phyloP scores from a whole-genome alignment of 2,888 invertebrate species.

The Melieria crassipennis region DNA sequence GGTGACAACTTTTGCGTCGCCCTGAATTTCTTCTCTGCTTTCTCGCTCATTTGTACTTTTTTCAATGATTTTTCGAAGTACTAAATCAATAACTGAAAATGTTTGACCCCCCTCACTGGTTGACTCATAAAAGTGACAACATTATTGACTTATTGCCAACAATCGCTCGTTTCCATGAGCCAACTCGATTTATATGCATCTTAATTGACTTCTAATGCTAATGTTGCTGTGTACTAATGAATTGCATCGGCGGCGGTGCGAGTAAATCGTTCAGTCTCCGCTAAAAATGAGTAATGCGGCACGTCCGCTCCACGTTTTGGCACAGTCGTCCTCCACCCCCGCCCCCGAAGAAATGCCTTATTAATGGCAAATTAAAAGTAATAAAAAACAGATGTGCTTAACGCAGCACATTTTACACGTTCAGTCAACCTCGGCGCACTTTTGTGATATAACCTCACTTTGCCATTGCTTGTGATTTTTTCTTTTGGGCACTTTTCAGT shows the following conservation, averaged over 20 bases:
- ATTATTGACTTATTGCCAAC: conserved; percentile 58
- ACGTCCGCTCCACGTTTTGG: no score
- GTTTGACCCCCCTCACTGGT: neutral
- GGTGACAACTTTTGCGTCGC: no score
- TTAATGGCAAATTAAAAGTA: conserved; percentile 65
- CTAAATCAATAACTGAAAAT: neutral
- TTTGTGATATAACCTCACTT: neutral
- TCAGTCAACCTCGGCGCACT: neutral
- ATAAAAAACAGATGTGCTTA: conserved; percentile 65
- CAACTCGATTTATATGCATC: conserved; percentile 26
- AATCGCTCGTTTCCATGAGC: conserved; percentile 4
- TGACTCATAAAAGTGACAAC: conserved; percentile 58
- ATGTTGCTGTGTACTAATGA: no score
- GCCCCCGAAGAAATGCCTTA: conserved; percentile 50
- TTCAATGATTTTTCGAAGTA: no score
- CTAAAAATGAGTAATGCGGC: conserved; percentile 23
- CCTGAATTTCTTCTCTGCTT: no score
- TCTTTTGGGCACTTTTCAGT: neutral
- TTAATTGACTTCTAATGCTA: neutral
- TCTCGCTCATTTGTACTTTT: no score
- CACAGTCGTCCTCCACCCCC: neutral
- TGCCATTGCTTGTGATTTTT: neutral
- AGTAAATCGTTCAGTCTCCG: conserved; percentile 9
- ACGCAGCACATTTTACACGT: conserved; percentile 53
- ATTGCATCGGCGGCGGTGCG: neutral